phyloP scores from a whole-genome alignment of 2,888 invertebrate species.

The Dryobota labecula region DNA sequence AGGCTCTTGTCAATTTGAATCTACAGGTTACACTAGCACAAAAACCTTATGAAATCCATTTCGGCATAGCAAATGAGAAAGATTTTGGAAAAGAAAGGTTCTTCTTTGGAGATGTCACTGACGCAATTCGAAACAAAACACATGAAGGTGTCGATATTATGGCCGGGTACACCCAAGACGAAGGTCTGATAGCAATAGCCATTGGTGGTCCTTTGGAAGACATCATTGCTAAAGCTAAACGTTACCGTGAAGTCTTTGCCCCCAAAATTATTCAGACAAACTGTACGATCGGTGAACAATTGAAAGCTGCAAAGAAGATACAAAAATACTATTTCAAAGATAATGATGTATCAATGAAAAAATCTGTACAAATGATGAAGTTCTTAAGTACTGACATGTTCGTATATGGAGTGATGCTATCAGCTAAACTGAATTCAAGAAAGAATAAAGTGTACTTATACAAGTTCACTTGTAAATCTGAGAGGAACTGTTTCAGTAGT shows the following conservation, averaged over 20 bases:
- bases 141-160: constrained; percentile 91
- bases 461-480: constrained; percentile 76
- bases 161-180: constrained; percentile 93
- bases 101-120: constrained; percentile 72
- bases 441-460: constrained; percentile 75
- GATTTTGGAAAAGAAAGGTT: constrained; percentile 77
- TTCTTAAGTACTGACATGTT: constrained; percentile 70
- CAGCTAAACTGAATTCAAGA: constrained; percentile 68
- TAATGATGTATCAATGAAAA: constrained; percentile 62
- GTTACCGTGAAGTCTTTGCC: constrained; percentile 73
- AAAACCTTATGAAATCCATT: constrained; percentile 66
- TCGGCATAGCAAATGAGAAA: constrained; percentile 73
- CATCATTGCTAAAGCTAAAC: constrained; percentile 68
- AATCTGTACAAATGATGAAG: constrained; percentile 66
- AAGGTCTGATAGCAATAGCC: constrained; percentile 86
- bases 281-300: constrained; percentile 68
- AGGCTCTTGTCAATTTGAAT: constrained; percentile 66
- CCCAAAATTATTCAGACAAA: constrained; percentile 70
- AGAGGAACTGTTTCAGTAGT: constrained; percentile 71
- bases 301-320: constrained; percentile 73
- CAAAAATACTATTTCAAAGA: constrained; percentile 74
- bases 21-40: constrained; percentile 65
- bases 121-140: constrained; percentile 84
- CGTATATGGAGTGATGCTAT: constrained; percentile 66
- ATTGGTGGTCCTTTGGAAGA: constrained; percentile 55